Evolutionary conservation across 2,797 vertebrate species (phyloP).

Genomic region (Ficedula albicollis): DNA sequence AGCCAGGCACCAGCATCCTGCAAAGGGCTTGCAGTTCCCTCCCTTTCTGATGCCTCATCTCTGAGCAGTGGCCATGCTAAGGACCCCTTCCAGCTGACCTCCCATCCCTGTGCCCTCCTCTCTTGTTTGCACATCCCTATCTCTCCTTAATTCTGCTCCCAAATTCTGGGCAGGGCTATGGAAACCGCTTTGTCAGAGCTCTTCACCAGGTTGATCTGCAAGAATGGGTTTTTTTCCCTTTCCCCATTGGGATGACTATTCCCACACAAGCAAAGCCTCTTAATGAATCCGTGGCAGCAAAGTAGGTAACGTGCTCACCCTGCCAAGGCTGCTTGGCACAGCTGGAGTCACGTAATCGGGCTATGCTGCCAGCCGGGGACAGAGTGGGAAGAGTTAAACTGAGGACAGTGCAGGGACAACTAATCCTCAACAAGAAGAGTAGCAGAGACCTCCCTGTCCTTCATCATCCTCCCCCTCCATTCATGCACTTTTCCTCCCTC

Average conservation of each 20-base stretch:
- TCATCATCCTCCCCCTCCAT: constrained; percentile 24
- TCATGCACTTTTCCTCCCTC: neutral
- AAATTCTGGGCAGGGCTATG: neutral
- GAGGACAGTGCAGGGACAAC: constrained; percentile 41
- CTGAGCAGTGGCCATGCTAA: neutral
- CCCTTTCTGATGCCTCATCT: neutral
- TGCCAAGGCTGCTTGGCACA: constrained; percentile 73
- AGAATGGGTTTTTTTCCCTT: neutral
- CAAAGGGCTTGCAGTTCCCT: neutral
- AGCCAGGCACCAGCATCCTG: neutral
- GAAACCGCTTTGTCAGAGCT: constrained; percentile 58
- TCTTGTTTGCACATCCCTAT: neutral
- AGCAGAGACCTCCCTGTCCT: constrained; percentile 20
- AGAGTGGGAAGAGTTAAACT: constrained; percentile 57
- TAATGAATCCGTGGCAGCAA: constrained; percentile 72
- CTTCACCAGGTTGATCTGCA: constrained; percentile 23
- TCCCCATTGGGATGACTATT: constrained; percentile 61
- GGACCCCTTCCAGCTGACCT: neutral
- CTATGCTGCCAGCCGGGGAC: constrained; percentile 16
- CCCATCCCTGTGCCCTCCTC: neutral
- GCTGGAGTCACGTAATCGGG: constrained; percentile 68
- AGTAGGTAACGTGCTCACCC: constrained; percentile 54
- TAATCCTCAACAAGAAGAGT: constrained; percentile 44
- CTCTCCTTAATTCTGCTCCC: constrained; percentile 9
- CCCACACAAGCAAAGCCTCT: constrained; percentile 72